Conservation (phyloP, 1,140 invertebrate species). For the Arion vulgaris region DNA sequence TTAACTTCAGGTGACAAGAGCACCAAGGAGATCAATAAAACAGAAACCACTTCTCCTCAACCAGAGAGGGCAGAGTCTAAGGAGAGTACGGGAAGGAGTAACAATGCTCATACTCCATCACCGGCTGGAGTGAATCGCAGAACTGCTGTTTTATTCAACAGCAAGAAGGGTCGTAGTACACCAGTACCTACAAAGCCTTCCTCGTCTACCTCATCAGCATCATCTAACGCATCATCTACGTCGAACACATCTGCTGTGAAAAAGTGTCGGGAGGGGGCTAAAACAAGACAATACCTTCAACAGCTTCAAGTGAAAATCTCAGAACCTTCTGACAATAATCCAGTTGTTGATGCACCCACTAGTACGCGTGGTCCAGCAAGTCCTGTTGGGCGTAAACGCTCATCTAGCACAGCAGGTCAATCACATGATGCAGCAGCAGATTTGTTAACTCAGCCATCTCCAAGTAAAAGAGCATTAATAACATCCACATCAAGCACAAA, state of each 20-base stretch:
- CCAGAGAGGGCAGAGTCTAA: conserved; percentile 18
- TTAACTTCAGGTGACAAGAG: conserved; percentile 23
- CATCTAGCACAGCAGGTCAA: conserved; percentile 56
- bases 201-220: conserved; percentile 42
- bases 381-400: conserved; percentile 59
- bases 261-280: conserved; percentile 30
- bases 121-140: conserved; percentile 83
- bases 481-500: conserved; percentile 24
- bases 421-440: conserved; percentile 8
- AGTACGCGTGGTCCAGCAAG: conserved; percentile 45
- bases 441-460: background rate
- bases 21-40: conserved; percentile 14
- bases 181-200: conserved; percentile 45
- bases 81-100: conserved; percentile 12
- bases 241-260: conserved; percentile 27
- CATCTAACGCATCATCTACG: conserved; percentile 35
- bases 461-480: conserved; percentile 51
- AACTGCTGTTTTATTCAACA: conserved; percentile 84
- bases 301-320: conserved; percentile 38
- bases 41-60: background rate
- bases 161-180: conserved; percentile 78
- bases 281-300: conserved; percentile 54
- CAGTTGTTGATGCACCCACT: background rate
- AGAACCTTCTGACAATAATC: conserved; percentile 26
- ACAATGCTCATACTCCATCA: conserved; percentile 57